Evolutionary conservation across 1,140 invertebrate species (phyloP).

Genomic region (Rhyzopertha dominica): DNA sequence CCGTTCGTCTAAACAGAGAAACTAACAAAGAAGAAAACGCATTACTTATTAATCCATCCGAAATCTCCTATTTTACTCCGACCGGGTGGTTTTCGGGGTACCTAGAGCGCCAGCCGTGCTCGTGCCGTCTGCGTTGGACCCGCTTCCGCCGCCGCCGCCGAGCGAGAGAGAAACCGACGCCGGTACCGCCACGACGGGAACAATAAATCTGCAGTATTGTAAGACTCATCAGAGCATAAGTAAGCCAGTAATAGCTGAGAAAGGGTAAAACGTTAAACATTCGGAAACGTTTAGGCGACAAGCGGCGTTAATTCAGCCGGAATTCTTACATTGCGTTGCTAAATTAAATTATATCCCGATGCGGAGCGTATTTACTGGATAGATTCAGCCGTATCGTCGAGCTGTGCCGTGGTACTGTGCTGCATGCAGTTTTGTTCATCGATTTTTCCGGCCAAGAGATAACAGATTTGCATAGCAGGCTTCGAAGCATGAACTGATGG

Average conservation of each 20-base stretch:
- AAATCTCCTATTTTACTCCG: constrained; percentile 10
- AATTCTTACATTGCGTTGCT: constrained; percentile 32
- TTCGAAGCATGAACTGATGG: too few relatives aligned
- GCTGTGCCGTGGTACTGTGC: too few relatives aligned
- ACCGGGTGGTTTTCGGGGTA: constrained; percentile 6
- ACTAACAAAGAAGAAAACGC: neutral
- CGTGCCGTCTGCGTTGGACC: constrained; percentile 5
- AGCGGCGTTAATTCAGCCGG: constrained; percentile 32
- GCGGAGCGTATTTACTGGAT: constrained; percentile 7
- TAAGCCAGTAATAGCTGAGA: constrained; percentile 35
- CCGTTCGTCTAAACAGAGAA: too few relatives aligned
- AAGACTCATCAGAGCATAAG: constrained; percentile 31
- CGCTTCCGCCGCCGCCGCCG: constrained; percentile 1
- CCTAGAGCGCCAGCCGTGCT: neutral
- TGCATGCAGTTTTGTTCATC: too few relatives aligned
- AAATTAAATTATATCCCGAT: constrained; percentile 31
- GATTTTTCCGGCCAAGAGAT: too few relatives aligned
- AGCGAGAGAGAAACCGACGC: constrained; percentile 14
- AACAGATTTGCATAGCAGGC: too few relatives aligned
- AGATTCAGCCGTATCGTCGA: too few relatives aligned
- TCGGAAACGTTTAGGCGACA: constrained; percentile 35
- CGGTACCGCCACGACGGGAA: constrained; percentile 18
- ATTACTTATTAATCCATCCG: constrained; percentile 13
- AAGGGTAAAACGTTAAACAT: constrained; percentile 34
- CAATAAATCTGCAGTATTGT: constrained; percentile 35